These are phyloP conservation scores for Bostrychus sinensis DNA, from an alignment of 2,113 vertebrate genomes.

Conservation along the genomic window DNA sequence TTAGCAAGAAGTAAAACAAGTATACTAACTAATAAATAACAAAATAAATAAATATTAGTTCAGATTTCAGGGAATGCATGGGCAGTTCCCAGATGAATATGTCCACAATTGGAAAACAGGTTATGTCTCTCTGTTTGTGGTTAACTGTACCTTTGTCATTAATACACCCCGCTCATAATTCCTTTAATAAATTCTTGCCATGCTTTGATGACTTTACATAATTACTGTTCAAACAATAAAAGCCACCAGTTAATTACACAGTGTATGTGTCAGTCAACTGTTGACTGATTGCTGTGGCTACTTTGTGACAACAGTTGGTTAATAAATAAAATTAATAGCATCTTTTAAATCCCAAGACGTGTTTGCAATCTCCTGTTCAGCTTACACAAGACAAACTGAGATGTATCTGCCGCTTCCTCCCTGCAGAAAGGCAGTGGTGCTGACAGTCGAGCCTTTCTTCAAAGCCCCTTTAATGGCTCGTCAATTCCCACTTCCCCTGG, in stretches of 20 bases:
- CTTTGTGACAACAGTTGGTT: constrained; percentile 6
- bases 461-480: constrained; percentile 69
- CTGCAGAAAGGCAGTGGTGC: constrained; percentile 52
- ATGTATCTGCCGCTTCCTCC: constrained; percentile 39
- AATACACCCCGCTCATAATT: constrained; percentile 2
- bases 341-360: constrained; percentile 19
- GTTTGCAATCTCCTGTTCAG: neutral
- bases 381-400: constrained; percentile 11
- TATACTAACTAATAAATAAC: no score
- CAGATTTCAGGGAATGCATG: no score
- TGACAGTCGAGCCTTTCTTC: constrained; percentile 68
- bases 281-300: neutral
- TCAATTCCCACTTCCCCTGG: constrained; percentile 63
- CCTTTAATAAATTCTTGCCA: neutral
- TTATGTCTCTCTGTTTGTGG: no score
- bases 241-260: neutral
- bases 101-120: no score
- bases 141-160: constrained; percentile 11
- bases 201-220: constrained; percentile 1
- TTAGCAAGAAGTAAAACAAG: no score
- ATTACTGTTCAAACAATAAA: neutral
- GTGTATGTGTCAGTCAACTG: neutral
- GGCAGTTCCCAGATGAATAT: no score
- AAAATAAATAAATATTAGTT: no score
- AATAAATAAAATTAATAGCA: constrained; percentile 18